Evolutionary conservation across 2,113 vertebrate genomes (phyloP), one percentile per base, ranked within the genome.

Genomic region (Collichthys lucidus): DNA sequence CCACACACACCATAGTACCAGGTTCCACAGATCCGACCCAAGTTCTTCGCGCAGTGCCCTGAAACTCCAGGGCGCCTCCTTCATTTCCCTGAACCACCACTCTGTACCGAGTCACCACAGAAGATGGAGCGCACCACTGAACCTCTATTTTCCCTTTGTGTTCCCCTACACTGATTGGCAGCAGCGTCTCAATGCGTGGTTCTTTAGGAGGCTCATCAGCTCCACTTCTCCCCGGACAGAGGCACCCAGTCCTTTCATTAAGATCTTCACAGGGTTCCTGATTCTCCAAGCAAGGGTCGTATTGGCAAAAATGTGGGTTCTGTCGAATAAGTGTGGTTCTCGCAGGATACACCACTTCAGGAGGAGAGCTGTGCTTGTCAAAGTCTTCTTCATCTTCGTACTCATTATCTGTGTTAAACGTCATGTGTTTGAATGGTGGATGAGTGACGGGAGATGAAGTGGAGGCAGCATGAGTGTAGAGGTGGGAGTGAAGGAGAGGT

Each of bases 61-160:
- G 59, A 69, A 90, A 94, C 19, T 85, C 17, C 14, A 74, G 16
- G 9, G 24, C 0, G 0, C 22, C 20, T 14, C 26, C 2, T 1
- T 67, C 44, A 11, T 20, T 47, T 6, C 74, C 90, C 15, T 93
- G 86, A 0, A 92, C 44, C 19, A 89, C 26, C n/a, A 95, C 89
- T 77, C 70, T 91, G 78, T 95, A 96, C 12, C 7, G 7, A 1
- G 84, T 84, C 50, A 96, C 92, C 3, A 75, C 83, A 22, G 95
- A 96, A 14, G 77, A 82, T 1, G 95, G 95, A 19, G 95, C 94
- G 2, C 95, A 96, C 94, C 95, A 96, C n/a, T 87, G 76, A 8
- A 95, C 89, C 42, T 90, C 86, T 11, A 93, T 75, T 29, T 90
- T 61, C 55, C 85, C 79, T 24, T 31, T 57, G 84, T 84, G 11